Evolutionary conservation across 2,797 vertebrate species (phyloP), one percentile per base, ranked within the genome.

Genomic region (Peromyscus aztecus): DNA sequence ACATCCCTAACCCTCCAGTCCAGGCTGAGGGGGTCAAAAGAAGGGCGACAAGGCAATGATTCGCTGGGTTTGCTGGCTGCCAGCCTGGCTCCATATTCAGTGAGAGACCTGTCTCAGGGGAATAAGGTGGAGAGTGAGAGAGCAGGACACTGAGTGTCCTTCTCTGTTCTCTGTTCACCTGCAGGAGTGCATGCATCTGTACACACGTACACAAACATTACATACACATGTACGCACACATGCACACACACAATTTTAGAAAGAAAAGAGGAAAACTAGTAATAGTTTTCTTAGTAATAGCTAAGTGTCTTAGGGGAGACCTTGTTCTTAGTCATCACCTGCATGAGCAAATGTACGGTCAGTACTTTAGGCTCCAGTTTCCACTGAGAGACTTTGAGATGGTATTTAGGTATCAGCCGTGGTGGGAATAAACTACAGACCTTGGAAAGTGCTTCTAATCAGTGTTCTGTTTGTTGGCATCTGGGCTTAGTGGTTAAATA

Each of bases 401-500:
- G 17, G 71, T 76, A 40, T 11, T 2, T 89, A 76, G 46, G 63
- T 76, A 71, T 59, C 63, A 95, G 85, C 73, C 63, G 31, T 13
- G 57, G 69, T 46, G 34, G 84, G 83, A 89, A 67, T 40, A 73
- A 94, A 67, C 82, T n/a, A 46, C 23, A 86, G 65, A 90, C 69
- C 23, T 93, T 57, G 78, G 95, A 67, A 76, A 76, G 23, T 84
- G 76, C 76, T n/a, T 40, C 80, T 63, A 10, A 23, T 65, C 37
- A 46, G 49, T 24, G 2, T 27, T 91, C 6, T 31, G 57, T 92
- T 27, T 34, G 4, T 83, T 69, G 71, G 7, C 2, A 3, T 69
- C n/a, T 55, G 40, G 85, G 83, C 7, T 31, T 92, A 13, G 5
- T 23, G 67, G 46, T 90, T 95, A 69, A 85, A 52, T 73, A 91